Evolutionary conservation across 2,888 invertebrate species (phyloP).

Genomic region (Diarsia mendica): DNA sequence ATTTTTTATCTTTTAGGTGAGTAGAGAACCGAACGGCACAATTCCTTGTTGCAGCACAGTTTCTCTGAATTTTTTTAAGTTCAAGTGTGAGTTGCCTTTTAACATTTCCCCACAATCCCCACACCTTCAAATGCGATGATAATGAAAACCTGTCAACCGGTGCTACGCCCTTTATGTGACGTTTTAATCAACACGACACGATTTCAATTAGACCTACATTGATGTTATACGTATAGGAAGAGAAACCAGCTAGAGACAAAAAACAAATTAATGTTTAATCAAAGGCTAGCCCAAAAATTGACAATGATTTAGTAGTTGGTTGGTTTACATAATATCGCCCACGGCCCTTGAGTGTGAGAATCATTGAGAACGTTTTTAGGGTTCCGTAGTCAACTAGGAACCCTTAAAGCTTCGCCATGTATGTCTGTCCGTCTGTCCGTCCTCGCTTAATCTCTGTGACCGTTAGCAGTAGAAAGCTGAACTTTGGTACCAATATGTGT

Average conservation of each 20-base stretch:
- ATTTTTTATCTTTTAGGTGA: background rate
- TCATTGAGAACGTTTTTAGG: background rate
- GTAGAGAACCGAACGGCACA: background rate
- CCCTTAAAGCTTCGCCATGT: too few relatives aligned
- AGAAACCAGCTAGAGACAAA: too few relatives aligned
- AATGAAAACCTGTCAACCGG: conserved; percentile 1
- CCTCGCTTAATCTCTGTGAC: too few relatives aligned
- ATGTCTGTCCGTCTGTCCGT: too few relatives aligned
- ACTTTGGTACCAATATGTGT: too few relatives aligned
- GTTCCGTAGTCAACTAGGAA: too few relatives aligned
- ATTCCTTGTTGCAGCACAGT: background rate
- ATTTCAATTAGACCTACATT: background rate
- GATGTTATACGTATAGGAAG: background rate
- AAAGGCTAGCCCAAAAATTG: background rate
- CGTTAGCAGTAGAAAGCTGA: too few relatives aligned
- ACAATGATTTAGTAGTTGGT: background rate
- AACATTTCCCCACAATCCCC: background rate
- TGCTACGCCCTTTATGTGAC: background rate
- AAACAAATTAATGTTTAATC: too few relatives aligned
- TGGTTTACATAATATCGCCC: background rate
- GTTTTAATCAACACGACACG: conserved; percentile 19
- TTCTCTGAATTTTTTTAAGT: background rate
- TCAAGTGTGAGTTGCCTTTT: background rate
- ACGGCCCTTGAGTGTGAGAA: background rate
- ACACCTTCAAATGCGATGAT: background rate